Percentiles rank a stretch among this genome's conserved stretches.
Conservation (phyloP, 2,888 invertebrate genomes). For the Mactromeris polynyma region DNA sequence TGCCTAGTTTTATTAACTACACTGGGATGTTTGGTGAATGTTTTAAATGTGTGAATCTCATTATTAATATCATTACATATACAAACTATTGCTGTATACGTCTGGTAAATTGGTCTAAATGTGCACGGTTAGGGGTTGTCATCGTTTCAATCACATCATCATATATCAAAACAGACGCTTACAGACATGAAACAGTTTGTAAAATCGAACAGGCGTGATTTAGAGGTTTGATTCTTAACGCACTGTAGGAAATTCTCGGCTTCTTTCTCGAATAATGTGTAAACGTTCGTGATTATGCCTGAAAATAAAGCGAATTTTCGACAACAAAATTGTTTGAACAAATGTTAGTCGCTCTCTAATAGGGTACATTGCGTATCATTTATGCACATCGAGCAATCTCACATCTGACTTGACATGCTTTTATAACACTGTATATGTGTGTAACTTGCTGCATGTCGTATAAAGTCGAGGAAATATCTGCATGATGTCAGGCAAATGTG, state of each 20-base stretch:
- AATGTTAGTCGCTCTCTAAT: background rate
- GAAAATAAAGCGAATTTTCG: background rate
- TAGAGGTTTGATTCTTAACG: background rate
- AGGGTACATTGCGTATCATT: background rate
- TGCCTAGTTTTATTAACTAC: slow-evolving; percentile 19
- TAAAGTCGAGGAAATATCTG: background rate
- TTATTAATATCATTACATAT: slow-evolving; percentile 33
- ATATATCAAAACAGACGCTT: slow-evolving; percentile 19
- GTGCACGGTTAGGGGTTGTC: slow-evolving; percentile 25
- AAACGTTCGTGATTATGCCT: background rate
- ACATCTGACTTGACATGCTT: background rate
- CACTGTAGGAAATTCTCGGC: background rate
- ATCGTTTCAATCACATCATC: background rate
- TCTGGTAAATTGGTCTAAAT: slow-evolving; percentile 25
- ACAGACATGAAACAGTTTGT: background rate
- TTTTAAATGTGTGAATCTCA: slow-evolving; percentile 30
- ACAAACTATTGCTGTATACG: slow-evolving; percentile 35
- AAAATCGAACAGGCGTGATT: slow-evolving; percentile 17
- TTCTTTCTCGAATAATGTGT: slow-evolving; percentile 12
- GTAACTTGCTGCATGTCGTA: background rate
- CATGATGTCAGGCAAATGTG: background rate
- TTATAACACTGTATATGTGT: background rate
- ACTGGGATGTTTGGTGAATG: background rate
- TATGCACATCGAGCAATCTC: background rate
- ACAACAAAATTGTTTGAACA: background rate